Base-by-base conservation (phyloP, 1,140 invertebrate species). In the Gryon sp. region DNA sequence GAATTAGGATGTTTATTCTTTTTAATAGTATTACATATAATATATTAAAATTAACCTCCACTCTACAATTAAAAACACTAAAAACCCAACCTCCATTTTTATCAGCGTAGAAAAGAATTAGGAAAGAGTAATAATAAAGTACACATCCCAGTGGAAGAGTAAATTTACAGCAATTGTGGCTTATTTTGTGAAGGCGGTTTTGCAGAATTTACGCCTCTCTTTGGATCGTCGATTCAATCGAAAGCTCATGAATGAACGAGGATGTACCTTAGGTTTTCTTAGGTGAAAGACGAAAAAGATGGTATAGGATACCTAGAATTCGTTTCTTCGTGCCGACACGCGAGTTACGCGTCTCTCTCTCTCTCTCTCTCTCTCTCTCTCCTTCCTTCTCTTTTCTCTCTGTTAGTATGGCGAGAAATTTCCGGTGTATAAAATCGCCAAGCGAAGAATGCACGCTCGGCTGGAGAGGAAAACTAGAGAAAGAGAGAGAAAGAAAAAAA, bases 221-320 rank as follows among this genome's bases (percentile, higher is more conserved):
- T 65, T 68, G 75, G 78, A 79, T 76, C 75, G 76, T 69, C 80
- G 68, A 76, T 79, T 79, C 46, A 76, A 80, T 79, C 65, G 73
- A 78, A 68, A 80, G 57, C 78, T 83, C 80, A 80, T 83, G 83
- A 83, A 84, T 84, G 83, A 80, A 83, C 63, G 74, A 73, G 36
- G 55, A 53, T 50, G 55, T 69, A 46, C 48, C 59, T 45, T 9
- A 78, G 66, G 75, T 78, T 75, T 77, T 45, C 65, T 46, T 74
- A 73, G 43, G 28, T 48, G 34, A 81, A 76, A 36, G 30, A 53
- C 38, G 62, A 53, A 74, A 75, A 69, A 60, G 55, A 68, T 50
- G 53, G 60, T 38, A 52, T 41, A 40, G 32, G 55, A 41, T 70
- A 57, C 50, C 52, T 69, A 70, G 68, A 79, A 76, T 79, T 79